A percentile compares a stretch with the other conserved stretches of the same genome.
Evolutionary conservation across 2,888 invertebrate genomes (phyloP).

Genomic region (Leucoptera coffeella): DNA sequence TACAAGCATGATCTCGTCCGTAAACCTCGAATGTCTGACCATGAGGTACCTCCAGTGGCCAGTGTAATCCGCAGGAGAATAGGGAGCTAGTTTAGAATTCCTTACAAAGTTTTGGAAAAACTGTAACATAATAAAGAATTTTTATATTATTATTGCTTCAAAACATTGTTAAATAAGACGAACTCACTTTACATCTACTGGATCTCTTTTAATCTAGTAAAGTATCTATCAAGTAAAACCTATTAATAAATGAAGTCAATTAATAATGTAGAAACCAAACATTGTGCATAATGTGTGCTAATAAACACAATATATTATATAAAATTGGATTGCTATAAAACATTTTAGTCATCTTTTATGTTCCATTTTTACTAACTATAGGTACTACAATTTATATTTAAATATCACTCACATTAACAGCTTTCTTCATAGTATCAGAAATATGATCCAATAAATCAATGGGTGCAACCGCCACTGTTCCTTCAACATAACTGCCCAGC

Average conservation of each 20-base stretch:
- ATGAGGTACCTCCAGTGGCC: conserved; percentile 87
- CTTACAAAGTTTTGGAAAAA: conserved; percentile 71
- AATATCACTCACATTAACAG: no score
- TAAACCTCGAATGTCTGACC: conserved; percentile 57
- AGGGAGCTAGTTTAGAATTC: conserved; percentile 62
- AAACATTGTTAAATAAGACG: no score
- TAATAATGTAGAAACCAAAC: background rate
- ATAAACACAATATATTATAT: no score
- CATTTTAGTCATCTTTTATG: no score
- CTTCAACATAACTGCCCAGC: conserved; percentile 78
- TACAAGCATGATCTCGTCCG: conserved; percentile 77
- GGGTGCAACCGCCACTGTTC: conserved; percentile 75
- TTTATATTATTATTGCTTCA: no score
- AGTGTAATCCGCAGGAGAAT: conserved; percentile 75
- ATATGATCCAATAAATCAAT: conserved; percentile 66
- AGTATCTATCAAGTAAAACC: no score
- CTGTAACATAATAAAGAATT: conserved; percentile 28
- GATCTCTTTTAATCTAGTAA: no score
- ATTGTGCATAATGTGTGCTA: background rate
- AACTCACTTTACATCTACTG: no score
- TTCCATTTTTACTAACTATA: no score
- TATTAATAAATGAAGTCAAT: background rate
- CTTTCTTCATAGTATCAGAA: conserved; percentile 65
- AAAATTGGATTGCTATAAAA: no score
- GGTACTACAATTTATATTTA: no score